Base-by-base conservation (phyloP, 2,888 invertebrate species). In the Esperia sulphurella region DNA sequence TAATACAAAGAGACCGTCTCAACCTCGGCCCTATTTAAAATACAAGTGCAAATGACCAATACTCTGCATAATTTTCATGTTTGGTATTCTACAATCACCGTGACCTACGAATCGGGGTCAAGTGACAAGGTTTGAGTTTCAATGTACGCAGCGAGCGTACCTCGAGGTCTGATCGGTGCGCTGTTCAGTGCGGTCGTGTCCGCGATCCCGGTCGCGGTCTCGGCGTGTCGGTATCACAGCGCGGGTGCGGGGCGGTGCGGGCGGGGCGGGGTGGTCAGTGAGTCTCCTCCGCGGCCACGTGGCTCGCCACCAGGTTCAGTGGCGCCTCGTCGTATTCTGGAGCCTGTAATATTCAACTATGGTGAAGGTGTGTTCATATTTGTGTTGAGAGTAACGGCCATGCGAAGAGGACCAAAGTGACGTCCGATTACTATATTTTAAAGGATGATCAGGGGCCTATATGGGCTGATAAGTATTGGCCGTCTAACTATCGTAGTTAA, bases 301-400 rank as follows among this genome's bases (percentile, higher is more conserved):
- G 93, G 46, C 93, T 93, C 41, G 94, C 91, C 45, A 94, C 94
- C 57, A 94, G 85, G 80, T 94, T 94, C 52, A 94, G 78, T 10
- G 94, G 94, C 59, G 93, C 91, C 59, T 94, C 94, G 61, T 90
- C 90, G 69, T 90, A 89, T 43, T 90, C 90, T 0, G 83, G 78
- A 41, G 82, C 72, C 21, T 63, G 59, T 33, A 1, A 37, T 2
- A 39, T 4, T 6, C 39, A n/a, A 39, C 33, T 39, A 39, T 39
- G 14, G 8, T 39, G 2, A 39, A 39, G 39, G 39, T 39, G 21
- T 21, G 21, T 21, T 3, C 21, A 5, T 21, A 21, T 21, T 21
- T 21, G 5, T 21, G 5, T 21, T n/a, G n/a, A n/a, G n/a, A n/a
- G n/a, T n/a, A n/a, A n/a, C n/a, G n/a, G n/a, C n/a, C n/a, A n/a